Percentiles rank a stretch among this genome's conserved stretches.
Evolutionary conservation across 2,888 invertebrate genomes (phyloP).

Genomic region (Micoletzkya japonica): DNA sequence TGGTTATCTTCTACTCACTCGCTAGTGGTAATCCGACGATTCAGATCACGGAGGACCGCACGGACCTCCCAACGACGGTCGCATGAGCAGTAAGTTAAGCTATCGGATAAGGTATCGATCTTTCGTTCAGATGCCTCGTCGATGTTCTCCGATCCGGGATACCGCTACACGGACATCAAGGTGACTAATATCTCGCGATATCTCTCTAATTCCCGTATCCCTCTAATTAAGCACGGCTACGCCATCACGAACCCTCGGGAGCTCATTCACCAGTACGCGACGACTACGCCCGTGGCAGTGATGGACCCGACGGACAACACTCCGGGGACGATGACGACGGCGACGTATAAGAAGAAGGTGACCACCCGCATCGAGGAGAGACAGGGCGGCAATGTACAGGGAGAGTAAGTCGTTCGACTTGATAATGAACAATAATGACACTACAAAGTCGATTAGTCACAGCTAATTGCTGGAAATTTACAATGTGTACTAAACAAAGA

Average conservation of each 20-base stretch:
- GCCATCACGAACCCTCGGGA: slow-evolving; percentile 62
- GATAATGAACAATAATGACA: background rate
- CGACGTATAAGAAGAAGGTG: slow-evolving; percentile 39
- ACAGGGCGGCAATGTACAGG: slow-evolving; percentile 23
- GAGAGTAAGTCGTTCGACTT: slow-evolving; percentile 5
- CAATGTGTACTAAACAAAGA: too few species aligned
- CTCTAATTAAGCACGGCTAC: slow-evolving; percentile 42
- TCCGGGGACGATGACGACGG: slow-evolving; percentile 34
- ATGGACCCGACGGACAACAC: slow-evolving; percentile 47
- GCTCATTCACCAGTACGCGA: slow-evolving; percentile 61
- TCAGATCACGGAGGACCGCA: slow-evolving; percentile 27
- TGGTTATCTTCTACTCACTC: too few species aligned
- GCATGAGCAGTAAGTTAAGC: slow-evolving; percentile 36
- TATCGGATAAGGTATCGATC: too few species aligned
- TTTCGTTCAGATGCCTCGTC: slow-evolving; percentile 39
- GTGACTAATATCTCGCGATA: slow-evolving; percentile 6
- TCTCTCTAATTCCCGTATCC: background rate
- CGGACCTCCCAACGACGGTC: slow-evolving; percentile 38
- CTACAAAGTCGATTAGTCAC: background rate
- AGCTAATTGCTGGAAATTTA: too few species aligned
- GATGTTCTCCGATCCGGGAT: slow-evolving; percentile 51
- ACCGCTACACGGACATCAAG: slow-evolving; percentile 44
- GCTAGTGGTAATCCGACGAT: background rate
- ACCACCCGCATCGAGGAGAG: slow-evolving; percentile 28
- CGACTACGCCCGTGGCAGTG: slow-evolving; percentile 58